Evolutionary conservation across 2,113 vertebrate genomes (phyloP), one percentile per base, ranked within the genome.

Genomic region (Scopus umbretta): DNA sequence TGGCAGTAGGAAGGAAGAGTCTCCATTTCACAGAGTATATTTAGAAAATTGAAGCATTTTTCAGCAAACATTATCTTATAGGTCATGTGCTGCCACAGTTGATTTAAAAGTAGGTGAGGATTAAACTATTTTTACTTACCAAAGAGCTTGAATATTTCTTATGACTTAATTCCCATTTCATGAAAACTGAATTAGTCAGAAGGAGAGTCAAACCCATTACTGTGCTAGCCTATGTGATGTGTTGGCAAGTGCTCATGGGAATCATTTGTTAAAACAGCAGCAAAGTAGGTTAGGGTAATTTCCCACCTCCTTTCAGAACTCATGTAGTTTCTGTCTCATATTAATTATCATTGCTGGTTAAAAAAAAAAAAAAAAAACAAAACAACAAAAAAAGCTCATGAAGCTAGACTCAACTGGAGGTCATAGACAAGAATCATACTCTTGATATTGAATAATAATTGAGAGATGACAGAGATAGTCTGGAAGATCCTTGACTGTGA

Each of bases 141-240:
- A 91, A 82, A 91, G 53, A 36, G 5, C 12, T 43, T 66, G 22
- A 25, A 21, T 90, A 70, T 70, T 95, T 86, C 34, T 83, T 94
- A 70, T 12, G 13, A 53, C 38, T 94, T 90, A 92, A 88, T 73
- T 95, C 62, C 58, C 75, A 73, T 92, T 92, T 96, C 25, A 90
- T 62, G 53, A 88, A 92, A 94, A 82, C 71, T 92, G 85, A 92
- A 96, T 93, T 85, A 94, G 25, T 93, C 79, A 66, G n/a, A 92
- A 94, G 34, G 42, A 83, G 45, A 93, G 40, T 91, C 90, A 95
- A 92, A 76, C 25, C 38, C n/a, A 45, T 80, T 82, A 79, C 15
- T 72, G 30, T 82, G 58, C 21, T 82, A 62, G 25, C 36, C 42
- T 62, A 27, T 32, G 66, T 38, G 34, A 94, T 88, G 9, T 70